Evolutionary conservation across 2,888 invertebrate species (phyloP), one percentile per base, ranked within the genome.

Genomic region (Rhingia campestris): DNA sequence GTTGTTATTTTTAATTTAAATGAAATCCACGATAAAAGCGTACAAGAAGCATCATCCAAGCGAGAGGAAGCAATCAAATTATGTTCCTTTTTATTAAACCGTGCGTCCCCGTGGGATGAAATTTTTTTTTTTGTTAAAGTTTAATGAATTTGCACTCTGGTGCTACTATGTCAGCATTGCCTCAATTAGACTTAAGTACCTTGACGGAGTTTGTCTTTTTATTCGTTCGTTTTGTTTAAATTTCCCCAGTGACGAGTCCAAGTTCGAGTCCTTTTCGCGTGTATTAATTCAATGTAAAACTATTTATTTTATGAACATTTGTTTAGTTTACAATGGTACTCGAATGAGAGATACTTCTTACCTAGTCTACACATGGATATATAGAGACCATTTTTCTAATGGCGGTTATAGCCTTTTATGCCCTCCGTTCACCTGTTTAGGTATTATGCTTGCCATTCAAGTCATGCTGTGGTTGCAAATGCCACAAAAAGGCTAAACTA

Each of bases 1-100:
- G 59, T 73, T 79, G 54, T 66, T 69, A 43, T 49, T 74, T 74
- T 73, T 74, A 67, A 80, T 61, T 80, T 63, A 43, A 69, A 69
- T 80, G 47, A 63, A 74, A 66, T 63, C 12, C 64, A 54, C 63
- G 56, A 37, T 43, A 63, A 72, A 72, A 63, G 30, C 10, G 14
- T 53, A 63, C n/a, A 54, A 54, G 39, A 4, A 47, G 22, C 41
- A 39, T 49, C 54, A 63, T 49, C 66, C 67, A 47, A 54, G 67
- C 67, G 61, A 43, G 47, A 10, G 63, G 30, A 59, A 61, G 74
- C 67, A 74, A 74, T 80, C 67, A 43, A 74, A 67, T 66, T 66
- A 72, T 51, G 53, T 51, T 41, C 10, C 30, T 9, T 49, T 9
- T 4, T 22, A 2, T 30, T 22, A 30, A 22, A 49, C 32, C 37